Evolutionary conservation across 2,113 vertebrate species (phyloP).

Genomic region (Oreotrochilus melanogaster): DNA sequence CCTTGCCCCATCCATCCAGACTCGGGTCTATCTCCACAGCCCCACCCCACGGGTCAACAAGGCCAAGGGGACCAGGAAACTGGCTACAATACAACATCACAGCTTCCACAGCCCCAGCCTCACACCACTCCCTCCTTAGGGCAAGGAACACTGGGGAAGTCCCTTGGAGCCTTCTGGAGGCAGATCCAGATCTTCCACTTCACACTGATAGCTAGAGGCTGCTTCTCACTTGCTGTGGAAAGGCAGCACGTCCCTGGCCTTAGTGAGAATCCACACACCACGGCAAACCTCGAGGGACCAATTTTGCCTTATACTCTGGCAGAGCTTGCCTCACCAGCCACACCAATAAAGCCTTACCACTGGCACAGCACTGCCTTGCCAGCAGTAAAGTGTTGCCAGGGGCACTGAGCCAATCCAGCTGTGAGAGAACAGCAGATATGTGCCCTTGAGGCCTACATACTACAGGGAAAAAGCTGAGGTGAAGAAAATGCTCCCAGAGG

Average conservation of each 20-base stretch:
- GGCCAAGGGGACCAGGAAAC: background rate
- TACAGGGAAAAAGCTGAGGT: background rate
- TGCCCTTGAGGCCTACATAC: background rate
- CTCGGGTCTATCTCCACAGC: background rate
- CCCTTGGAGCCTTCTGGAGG: background rate
- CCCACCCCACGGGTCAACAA: background rate
- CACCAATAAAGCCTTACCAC: background rate
- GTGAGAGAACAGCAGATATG: background rate
- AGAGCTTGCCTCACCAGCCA: background rate
- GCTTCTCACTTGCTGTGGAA: background rate
- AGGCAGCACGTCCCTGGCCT: background rate
- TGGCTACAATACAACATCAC: background rate
- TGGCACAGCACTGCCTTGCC: background rate
- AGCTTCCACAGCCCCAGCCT: background rate
- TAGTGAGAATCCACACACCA: background rate
- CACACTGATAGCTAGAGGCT: background rate
- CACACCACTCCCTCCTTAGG: rapidly evolving
- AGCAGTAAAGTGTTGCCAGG: background rate
- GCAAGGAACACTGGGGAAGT: rapidly evolving
- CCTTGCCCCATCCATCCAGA: background rate
- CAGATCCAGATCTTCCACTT: background rate
- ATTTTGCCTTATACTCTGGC: background rate
- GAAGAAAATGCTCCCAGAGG: background rate
- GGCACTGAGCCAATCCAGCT: background rate
- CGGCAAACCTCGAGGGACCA: background rate